These are phyloP conservation scores for Acanthiza pusilla DNA, from an alignment of 2,797 vertebrate genomes.

Conservation along the genomic window DNA sequence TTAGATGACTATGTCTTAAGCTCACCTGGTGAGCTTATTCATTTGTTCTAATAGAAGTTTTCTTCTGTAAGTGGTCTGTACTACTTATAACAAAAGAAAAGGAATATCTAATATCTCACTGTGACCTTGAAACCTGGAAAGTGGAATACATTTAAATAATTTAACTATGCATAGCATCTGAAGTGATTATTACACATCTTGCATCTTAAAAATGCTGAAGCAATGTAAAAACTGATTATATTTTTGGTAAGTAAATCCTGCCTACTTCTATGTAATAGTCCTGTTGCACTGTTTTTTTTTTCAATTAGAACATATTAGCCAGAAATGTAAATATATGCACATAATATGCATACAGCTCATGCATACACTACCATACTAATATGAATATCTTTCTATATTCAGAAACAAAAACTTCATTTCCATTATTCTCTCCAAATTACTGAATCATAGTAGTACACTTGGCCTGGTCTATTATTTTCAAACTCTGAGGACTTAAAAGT, in stretches of 20 bases:
- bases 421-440: neutral
- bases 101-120: neutral
- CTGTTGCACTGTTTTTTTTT: neutral
- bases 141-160: constrained; percentile 50
- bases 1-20: neutral
- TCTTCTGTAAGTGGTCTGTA: fast-evolving
- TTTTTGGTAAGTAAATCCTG: neutral
- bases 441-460: neutral
- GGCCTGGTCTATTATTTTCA: neutral
- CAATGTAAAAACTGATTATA: neutral
- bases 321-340: constrained; percentile 9
- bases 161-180: neutral
- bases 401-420: neutral
- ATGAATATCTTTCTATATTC: neutral
- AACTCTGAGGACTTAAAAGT: neutral
- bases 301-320: neutral
- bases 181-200: neutral
- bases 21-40: neutral
- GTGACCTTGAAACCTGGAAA: constrained; percentile 46
- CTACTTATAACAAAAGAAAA: neutral
- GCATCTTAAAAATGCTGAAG: neutral
- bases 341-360: neutral
- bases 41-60: neutral
- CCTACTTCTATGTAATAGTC: neutral
- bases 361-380: neutral